Conservation (phyloP, 53 echinoderm and acorn worm species). For the Crossaster papposus region DNA sequence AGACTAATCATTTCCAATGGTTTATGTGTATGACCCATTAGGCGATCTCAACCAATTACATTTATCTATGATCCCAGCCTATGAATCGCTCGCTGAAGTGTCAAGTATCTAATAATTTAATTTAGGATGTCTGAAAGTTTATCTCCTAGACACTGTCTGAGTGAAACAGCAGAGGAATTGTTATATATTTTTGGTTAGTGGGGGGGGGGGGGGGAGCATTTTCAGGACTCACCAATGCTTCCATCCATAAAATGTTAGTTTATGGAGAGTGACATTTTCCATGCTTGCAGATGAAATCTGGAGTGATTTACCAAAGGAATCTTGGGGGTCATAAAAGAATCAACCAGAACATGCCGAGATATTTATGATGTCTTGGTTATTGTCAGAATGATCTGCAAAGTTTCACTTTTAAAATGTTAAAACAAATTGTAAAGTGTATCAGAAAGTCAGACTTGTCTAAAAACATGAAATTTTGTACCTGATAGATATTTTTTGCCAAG, state of each 20-base stretch:
- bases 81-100: not conserved
- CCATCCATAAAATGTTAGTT: slow-evolving; percentile 3
- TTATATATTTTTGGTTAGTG: too few species aligned
- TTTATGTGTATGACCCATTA: not conserved
- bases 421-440: not conserved
- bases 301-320: not conserved
- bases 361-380: slow-evolving; percentile 2
- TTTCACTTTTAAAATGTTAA: not conserved
- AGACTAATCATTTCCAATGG: not conserved
- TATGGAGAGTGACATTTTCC: slow-evolving; percentile 23
- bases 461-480: not conserved
- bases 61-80: not conserved
- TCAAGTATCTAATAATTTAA: not conserved
- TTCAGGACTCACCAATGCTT: not conserved
- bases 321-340: slow-evolving; percentile 23
- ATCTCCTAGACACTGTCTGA: not conserved
- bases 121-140: slow-evolving; percentile 5
- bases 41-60: not conserved
- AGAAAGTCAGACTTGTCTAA: not conserved
- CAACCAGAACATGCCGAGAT: not conserved
- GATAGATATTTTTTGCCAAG: not conserved
- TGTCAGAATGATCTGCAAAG: not conserved
- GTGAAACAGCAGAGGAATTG: not conserved
- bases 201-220: too few species aligned
- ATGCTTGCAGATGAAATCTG: not conserved